phyloP scores from a whole-genome alignment of 2,888 invertebrate genomes.

The Parnassius glacialis region DNA sequence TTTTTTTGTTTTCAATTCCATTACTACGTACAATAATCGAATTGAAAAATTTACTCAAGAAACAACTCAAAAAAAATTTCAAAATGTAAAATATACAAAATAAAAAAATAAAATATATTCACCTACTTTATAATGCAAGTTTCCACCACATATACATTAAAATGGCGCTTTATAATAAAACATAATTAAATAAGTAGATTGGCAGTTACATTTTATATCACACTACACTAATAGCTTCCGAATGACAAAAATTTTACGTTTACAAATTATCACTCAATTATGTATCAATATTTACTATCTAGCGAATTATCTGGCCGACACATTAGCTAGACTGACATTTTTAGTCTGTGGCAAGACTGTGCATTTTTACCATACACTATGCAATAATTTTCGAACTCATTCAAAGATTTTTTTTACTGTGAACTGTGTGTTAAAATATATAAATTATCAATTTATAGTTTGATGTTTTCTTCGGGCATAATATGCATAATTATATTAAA shows the following conservation, averaged over 20 bases:
- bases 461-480: constrained; percentile 6
- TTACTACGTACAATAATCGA: no score
- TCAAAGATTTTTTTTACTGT: neutral
- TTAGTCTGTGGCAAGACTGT: constrained; percentile 28
- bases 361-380: constrained; percentile 6
- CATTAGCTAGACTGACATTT: constrained; percentile 18
- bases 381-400: constrained; percentile 3
- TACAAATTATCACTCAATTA: constrained; percentile 17
- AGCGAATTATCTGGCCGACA: constrained; percentile 18
- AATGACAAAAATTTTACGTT: constrained; percentile 8
- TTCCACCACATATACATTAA: neutral
- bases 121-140: neutral
- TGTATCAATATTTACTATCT: constrained; percentile 21
- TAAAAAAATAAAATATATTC: neutral
- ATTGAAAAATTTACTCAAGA: no score
- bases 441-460: constrained; percentile 10
- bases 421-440: neutral
- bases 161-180: neutral
- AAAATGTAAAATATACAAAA: neutral
- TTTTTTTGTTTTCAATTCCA: no score
- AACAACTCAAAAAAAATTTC: neutral
- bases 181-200: constrained; percentile 6
- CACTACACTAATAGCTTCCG: constrained; percentile 10
- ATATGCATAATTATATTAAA: neutral
- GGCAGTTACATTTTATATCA: constrained; percentile 17